Conservation (phyloP, 2,888 invertebrate species). For the Pammene aurita region DNA sequence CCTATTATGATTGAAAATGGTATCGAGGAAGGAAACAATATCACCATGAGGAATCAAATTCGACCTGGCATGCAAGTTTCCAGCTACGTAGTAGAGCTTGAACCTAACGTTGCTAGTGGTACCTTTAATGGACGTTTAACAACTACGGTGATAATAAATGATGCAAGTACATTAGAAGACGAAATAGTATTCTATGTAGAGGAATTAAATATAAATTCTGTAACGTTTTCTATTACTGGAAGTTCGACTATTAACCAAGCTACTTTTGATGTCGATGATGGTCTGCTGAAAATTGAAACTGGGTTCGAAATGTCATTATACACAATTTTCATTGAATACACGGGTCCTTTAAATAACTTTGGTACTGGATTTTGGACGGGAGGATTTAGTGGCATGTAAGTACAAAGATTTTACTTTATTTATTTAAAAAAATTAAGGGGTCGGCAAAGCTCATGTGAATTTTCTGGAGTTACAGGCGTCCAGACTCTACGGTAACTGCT, state of each 20-base stretch:
- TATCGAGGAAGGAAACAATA: constrained; percentile 9
- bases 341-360: constrained; percentile 49
- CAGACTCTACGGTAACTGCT: no score
- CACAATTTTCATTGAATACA: constrained; percentile 57
- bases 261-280: constrained; percentile 47
- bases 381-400: constrained; percentile 54
- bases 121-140: constrained; percentile 55
- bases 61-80: constrained; percentile 60
- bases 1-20: constrained; percentile 35
- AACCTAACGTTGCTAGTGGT: constrained; percentile 49
- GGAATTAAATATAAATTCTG: constrained; percentile 53
- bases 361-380: constrained; percentile 58
- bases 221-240: constrained; percentile 52
- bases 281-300: constrained; percentile 55
- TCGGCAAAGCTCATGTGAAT: no score
- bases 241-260: constrained; percentile 45
- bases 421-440: no score
- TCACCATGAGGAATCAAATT: constrained; percentile 49
- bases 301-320: constrained; percentile 50
- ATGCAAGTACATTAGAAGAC: constrained; percentile 52
- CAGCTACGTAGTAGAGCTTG: constrained; percentile 55
- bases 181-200: constrained; percentile 53
- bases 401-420: constrained; percentile 37
- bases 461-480: no score
- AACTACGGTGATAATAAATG: constrained; percentile 52